Conservation (phyloP, 37 sponge, comb jelly and placozoan species). For the Halisarca cf. caerulea region DNA sequence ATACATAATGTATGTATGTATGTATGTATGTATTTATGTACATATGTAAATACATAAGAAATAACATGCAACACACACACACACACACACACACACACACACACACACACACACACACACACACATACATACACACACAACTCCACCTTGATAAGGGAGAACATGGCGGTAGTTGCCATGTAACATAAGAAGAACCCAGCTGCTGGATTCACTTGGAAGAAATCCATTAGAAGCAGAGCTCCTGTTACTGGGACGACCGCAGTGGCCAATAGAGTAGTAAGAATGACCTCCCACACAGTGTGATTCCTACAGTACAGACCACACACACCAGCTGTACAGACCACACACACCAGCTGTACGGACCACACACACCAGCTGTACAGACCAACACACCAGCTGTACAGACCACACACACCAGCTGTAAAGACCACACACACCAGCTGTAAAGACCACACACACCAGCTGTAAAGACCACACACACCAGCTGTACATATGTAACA, state of each 20-base stretch:
- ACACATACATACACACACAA: not conserved
- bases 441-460: too few relatives aligned
- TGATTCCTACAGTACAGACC: constrained; percentile 66
- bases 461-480: too few relatives aligned
- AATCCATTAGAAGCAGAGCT: constrained; percentile 50
- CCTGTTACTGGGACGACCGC: constrained; percentile 62
- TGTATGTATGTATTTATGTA: too few relatives aligned
- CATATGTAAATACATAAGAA: not conserved
- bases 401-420: too few relatives aligned
- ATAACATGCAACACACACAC: not conserved
- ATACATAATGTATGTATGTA: too few relatives aligned
- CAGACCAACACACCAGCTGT: too few relatives aligned
- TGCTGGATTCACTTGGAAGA: constrained; percentile 53
- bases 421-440: too few relatives aligned
- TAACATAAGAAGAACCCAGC: constrained; percentile 72
- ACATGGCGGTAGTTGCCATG: constrained; percentile 72
- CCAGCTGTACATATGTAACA: too few relatives aligned
- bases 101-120: too few relatives aligned
- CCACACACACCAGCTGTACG: too few relatives aligned
- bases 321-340: too few relatives aligned
- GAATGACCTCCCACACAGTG: constrained; percentile 32
- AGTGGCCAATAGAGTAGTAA: constrained; percentile 46
- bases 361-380: too few relatives aligned
- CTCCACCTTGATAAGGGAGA: constrained; percentile 82
- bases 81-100: not conserved